These are phyloP conservation scores for Cosmopolites sordidus DNA, from an alignment of 2,888 invertebrate genomes.

Conservation along the genomic window DNA sequence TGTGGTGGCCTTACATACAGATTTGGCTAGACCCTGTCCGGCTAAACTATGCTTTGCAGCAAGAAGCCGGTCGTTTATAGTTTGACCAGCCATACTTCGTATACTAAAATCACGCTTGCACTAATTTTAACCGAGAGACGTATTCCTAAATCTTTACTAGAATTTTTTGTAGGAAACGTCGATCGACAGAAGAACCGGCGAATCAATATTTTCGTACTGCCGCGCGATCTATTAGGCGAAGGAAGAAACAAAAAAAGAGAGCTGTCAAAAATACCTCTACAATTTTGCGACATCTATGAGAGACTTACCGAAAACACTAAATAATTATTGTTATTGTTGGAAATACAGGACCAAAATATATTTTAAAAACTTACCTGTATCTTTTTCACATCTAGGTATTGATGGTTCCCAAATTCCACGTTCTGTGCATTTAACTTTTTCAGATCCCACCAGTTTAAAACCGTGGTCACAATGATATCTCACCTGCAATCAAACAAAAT, in stretches of 20 bases:
- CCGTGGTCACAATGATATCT: conserved; percentile 45
- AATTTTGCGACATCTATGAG: background rate
- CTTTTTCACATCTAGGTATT: conserved; percentile 23
- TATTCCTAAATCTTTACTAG: conserved; percentile 7
- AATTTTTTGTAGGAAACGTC: conserved; percentile 33
- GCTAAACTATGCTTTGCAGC: conserved; percentile 99
- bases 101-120: background rate
- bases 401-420: conserved; percentile 47
- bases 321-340: no score
- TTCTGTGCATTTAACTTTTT: conserved; percentile 41
- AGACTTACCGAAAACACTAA: no score
- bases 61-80: conserved; percentile 95
- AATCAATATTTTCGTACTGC: conserved; percentile 12
- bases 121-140: conserved; percentile 4
- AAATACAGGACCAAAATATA: no score
- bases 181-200: conserved; percentile 33
- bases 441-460: conserved; percentile 40
- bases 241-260: no score
- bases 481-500: conserved; percentile 38
- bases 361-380: background rate
- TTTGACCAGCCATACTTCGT: conserved; percentile 87
- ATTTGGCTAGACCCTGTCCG: conserved; percentile 98
- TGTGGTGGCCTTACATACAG: conserved; percentile 99
- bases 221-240: conserved; percentile 29
- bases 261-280: background rate